Evolutionary conservation across 2,888 invertebrate genomes (phyloP), one percentile per base, ranked within the genome.

Genomic region (Seira musarum): DNA sequence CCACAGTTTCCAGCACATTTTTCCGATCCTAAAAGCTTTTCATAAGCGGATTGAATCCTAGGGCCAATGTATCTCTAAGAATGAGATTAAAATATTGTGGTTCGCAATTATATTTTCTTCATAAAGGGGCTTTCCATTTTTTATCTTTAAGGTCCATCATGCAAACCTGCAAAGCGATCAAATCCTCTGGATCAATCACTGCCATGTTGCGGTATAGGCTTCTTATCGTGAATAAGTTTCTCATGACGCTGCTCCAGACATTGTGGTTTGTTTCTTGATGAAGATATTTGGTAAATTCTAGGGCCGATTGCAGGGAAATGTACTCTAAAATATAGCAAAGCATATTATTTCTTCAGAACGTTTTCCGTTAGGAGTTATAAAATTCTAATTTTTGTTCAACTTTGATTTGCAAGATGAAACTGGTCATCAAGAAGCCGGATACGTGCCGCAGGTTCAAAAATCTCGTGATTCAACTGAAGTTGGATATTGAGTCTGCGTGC

Each of bases 341-440:
- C n/a, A n/a, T n/a, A n/a, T n/a, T n/a, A n/a, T n/a, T n/a, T n/a
- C n/a, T n/a, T n/a, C n/a, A n/a, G n/a, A n/a, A n/a, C n/a, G n/a
- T n/a, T n/a, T n/a, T n/a, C 40, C 6, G 40, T 40, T 40, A 40
- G 40, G 40, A 40, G 13, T 40, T 40, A 8, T 40, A 13, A 40
- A 40, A 13, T 13, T 40, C 13, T 40, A 40, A 40, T 8, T 40
- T 8, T 40, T 40, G 40, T 13, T 40, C 13, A 40, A 40, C 40
- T 13, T 40, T 40, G 40, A 40, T 13, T 40, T 1, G 67, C 53
- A 2, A 78, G 19, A 3, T 71, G 19, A 61, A 85, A 83, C 64
- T 84, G 82, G 57, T 85, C 85, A 63, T 85, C 85, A 0, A 85
- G 15, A 24, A 85, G 35, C 60, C 84, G 77, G 60, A 82, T 74